These are phyloP conservation scores for Mobula hypostoma DNA, from an alignment of 2,113 vertebrate species.

Conservation along the genomic window DNA sequence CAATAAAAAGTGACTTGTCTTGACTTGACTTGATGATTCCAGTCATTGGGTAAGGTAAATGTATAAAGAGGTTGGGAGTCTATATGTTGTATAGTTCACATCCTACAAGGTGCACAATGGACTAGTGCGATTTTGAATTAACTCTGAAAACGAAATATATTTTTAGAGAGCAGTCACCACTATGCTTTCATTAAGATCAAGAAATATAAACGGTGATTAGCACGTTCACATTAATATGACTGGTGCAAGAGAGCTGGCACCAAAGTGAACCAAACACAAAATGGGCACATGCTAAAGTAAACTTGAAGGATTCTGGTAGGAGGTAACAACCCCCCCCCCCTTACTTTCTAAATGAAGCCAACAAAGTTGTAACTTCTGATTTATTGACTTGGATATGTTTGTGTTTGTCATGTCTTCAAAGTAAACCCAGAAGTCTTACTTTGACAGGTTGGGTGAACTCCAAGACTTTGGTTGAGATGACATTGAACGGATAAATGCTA, in stretches of 20 bases:
- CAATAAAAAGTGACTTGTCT: too few relatives aligned
- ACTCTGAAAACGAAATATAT: background rate
- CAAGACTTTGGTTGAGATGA: background rate
- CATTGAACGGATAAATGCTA: background rate
- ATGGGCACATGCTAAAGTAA: background rate
- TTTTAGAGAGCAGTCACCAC: background rate
- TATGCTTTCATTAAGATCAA: background rate
- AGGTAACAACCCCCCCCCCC: background rate
- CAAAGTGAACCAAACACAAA: background rate
- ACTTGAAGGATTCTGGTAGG: background rate
- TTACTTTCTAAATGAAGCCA: background rate
- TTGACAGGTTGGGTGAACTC: background rate
- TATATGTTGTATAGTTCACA: background rate
- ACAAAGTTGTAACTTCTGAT: background rate
- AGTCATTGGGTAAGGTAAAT: background rate
- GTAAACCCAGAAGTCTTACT: background rate
- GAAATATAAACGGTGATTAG: too few relatives aligned
- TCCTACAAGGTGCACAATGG: background rate
- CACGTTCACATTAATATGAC: background rate
- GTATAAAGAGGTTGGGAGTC: background rate
- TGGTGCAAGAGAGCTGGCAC: background rate
- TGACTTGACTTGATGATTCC: background rate
- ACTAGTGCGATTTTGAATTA: background rate
- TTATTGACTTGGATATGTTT: background rate
- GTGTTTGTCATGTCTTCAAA: too few relatives aligned